Conservation (phyloP, 2,888 invertebrate species). For the Chrysolina haemoptera region DNA sequence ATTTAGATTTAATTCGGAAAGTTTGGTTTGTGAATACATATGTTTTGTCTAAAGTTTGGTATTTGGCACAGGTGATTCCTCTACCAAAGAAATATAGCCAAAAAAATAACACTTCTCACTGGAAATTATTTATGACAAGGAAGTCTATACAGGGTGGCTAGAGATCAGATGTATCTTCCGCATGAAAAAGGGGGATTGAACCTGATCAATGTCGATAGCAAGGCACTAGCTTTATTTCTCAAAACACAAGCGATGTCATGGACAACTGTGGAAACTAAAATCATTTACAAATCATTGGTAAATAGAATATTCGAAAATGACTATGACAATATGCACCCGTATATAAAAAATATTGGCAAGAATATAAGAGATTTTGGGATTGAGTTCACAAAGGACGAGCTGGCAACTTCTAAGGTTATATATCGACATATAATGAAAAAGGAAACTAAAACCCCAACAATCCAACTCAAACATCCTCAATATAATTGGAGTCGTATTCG, state of each 20-base stretch:
- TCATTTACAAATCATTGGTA: no score
- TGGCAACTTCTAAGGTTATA: no score
- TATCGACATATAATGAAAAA: no score
- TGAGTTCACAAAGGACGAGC: no score
- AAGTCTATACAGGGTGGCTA: constrained; percentile 10
- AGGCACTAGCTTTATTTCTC: neutral
- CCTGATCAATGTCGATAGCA: neutral
- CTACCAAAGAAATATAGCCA: neutral
- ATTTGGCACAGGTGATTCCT: neutral
- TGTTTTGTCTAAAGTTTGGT: constrained; percentile 11
- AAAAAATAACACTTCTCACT: neutral
- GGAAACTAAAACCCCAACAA: no score
- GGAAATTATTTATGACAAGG: constrained; percentile 9
- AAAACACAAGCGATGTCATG: constrained; percentile 2
- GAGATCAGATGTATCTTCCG: constrained; percentile 5
- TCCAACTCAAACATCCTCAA: no score
- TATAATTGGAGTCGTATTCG: no score
- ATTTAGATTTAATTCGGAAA: constrained; percentile 3
- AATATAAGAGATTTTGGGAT: no score
- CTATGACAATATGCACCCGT: no score
- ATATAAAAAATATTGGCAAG: no score
- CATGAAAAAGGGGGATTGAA: neutral
- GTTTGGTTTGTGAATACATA: constrained; percentile 12
- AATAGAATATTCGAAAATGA: no score
- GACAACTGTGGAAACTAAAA: no score